These are phyloP conservation scores for Drosophila mimica DNA, from an alignment of 2,888 invertebrate species.

Conservation along the genomic window DNA sequence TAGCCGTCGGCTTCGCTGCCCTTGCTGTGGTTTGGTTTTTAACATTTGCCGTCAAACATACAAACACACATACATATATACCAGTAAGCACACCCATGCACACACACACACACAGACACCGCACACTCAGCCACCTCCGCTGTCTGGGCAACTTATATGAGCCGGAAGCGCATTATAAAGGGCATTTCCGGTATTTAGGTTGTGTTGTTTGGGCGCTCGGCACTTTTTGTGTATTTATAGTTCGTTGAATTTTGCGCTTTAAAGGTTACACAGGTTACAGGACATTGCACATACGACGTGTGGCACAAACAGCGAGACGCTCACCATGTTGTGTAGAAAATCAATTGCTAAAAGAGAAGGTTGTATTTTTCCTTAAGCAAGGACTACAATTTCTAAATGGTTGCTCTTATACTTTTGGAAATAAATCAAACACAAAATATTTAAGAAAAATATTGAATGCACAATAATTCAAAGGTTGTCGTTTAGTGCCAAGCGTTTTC, in stretches of 20 bases:
- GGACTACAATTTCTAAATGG: rapidly evolving
- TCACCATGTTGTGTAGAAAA: not conserved
- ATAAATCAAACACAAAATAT: not conserved
- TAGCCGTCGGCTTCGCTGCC: constrained; percentile 56
- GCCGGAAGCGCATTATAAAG: constrained; percentile 80
- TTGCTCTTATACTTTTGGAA: not conserved
- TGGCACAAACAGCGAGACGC: constrained; percentile 6
- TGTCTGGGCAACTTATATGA: constrained; percentile 65
- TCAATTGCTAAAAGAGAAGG: not conserved
- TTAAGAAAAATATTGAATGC: not conserved
- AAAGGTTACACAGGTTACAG: constrained; percentile 35
- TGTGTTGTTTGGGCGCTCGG: constrained; percentile 33
- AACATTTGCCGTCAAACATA: constrained; percentile 56
- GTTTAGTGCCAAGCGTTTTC: not conserved
- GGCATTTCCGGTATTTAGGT: constrained; percentile 79
- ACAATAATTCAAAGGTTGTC: not conserved
- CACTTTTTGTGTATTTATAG: constrained; percentile 56
- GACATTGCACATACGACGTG: constrained; percentile 46
- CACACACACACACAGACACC: constrained; percentile 3
- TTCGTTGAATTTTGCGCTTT: constrained; percentile 51
- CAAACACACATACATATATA: not conserved
- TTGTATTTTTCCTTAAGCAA: not conserved
- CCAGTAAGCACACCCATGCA: constrained; percentile 6
- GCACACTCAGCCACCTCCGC: constrained; percentile 18
- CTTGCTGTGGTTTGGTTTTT: constrained; percentile 62